Evolutionary conservation across 1,140 invertebrate genomes (phyloP).

Genomic region (Neodiprion lecontei): DNA sequence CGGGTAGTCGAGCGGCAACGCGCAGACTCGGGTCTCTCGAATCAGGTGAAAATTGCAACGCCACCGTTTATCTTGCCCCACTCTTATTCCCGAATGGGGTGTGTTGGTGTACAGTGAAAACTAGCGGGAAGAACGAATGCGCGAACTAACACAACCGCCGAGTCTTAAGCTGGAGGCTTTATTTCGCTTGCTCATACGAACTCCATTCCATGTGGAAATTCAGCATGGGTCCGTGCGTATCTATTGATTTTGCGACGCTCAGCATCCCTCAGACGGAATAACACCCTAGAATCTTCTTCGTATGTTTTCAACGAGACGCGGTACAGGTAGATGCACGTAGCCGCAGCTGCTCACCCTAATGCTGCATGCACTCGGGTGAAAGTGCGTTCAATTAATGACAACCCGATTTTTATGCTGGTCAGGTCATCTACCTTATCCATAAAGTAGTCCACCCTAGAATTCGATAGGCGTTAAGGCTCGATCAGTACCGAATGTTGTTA

Average conservation of each 20-base stretch:
- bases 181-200: background rate
- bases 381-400: background rate
- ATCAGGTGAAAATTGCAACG: background rate
- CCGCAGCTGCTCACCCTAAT: background rate
- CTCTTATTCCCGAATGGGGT: too few relatives aligned
- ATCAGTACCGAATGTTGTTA: too few relatives aligned
- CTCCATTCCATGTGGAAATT: conserved; percentile 36
- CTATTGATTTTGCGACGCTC: conserved; percentile 48
- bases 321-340: conserved; percentile 7
- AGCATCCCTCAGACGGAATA: conserved; percentile 37
- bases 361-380: background rate
- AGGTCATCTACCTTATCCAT: too few relatives aligned
- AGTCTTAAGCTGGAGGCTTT: background rate
- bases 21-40: background rate
- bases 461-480: too few relatives aligned
- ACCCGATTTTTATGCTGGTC: background rate
- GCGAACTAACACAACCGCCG: too few relatives aligned
- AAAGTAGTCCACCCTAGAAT: too few relatives aligned
- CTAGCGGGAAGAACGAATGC: too few relatives aligned
- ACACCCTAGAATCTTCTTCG: background rate
- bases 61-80: background rate
- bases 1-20: background rate
- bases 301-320: background rate
- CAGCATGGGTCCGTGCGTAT: conserved; percentile 35
- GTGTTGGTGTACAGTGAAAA: too few relatives aligned